phyloP scores from a whole-genome alignment of 2,113 vertebrate species.

The Brachyhypopomus gauderio region DNA sequence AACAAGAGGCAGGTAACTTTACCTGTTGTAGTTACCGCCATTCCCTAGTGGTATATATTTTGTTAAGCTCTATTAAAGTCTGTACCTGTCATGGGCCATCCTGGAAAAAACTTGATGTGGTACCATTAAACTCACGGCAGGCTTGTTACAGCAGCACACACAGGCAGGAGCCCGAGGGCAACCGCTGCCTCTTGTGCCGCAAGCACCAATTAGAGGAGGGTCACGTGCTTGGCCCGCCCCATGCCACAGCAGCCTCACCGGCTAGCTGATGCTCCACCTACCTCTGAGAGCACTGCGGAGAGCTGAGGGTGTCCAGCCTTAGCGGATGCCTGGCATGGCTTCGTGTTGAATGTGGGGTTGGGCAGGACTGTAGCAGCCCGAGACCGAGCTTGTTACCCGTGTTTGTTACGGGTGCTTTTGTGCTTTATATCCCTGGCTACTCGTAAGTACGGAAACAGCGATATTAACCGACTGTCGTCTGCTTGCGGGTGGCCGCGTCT shows the following conservation, averaged over 20 bases:
- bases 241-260: neutral
- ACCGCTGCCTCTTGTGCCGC: slow-evolving; percentile 33
- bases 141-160: slow-evolving; percentile 3
- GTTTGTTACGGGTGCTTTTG: slow-evolving; percentile 5
- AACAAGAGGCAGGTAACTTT: too few relatives aligned
- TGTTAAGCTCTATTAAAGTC: slow-evolving; percentile 29
- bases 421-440: too few relatives aligned
- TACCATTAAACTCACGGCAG: neutral
- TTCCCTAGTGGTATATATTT: too few relatives aligned
- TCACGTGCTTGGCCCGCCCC: slow-evolving; percentile 3
- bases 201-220: slow-evolving; percentile 33
- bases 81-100: neutral
- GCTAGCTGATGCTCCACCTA: too few relatives aligned
- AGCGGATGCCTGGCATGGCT: too few relatives aligned
- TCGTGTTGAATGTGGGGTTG: neutral
- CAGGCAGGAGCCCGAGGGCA: slow-evolving; percentile 8
- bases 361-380: neutral
- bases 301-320: too few relatives aligned
- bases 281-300: too few relatives aligned
- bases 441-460: too few relatives aligned
- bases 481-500: too few relatives aligned
- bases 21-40: too few relatives aligned
- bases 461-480: too few relatives aligned
- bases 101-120: neutral
- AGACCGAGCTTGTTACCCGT: slow-evolving; percentile 1